Conservation (phyloP, 2,888 invertebrate species). For the Eustalomyia histrio region DNA sequence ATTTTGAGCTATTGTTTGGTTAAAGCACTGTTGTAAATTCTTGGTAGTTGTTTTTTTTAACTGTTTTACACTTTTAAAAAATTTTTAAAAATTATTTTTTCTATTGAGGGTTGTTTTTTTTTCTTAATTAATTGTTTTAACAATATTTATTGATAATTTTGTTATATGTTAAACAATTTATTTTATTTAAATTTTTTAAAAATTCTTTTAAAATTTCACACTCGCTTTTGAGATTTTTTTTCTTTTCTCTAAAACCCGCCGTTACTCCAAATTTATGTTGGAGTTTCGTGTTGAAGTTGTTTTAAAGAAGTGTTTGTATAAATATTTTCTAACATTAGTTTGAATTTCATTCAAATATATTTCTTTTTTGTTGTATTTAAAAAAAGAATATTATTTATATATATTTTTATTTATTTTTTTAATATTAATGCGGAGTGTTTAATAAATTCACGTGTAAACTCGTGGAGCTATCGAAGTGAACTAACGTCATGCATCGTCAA, state of each 20-base stretch:
- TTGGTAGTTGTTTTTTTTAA: too few relatives aligned
- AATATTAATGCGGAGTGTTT: constrained; percentile 67
- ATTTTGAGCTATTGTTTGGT: not conserved
- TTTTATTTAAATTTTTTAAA: not conserved
- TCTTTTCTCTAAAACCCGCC: constrained; percentile 17
- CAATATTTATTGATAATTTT: constrained; percentile 28
- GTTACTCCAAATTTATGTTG: constrained; percentile 14
- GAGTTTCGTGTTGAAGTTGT: constrained; percentile 40
- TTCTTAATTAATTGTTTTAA: constrained; percentile 25
- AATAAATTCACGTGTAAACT: constrained; percentile 79
- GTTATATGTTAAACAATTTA: constrained; percentile 32
- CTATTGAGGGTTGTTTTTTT: constrained; percentile 3
- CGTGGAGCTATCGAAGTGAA: constrained; percentile 80
- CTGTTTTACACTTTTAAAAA: not conserved
- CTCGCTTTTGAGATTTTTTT: constrained; percentile 23
- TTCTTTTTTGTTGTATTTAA: constrained; percentile 18
- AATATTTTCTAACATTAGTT: constrained; percentile 12
- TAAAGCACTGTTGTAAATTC: not conserved
- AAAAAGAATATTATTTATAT: not conserved
- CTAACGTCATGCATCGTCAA: constrained; percentile 79
- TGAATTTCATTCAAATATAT: constrained; percentile 8
- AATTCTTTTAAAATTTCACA: constrained; percentile 1
- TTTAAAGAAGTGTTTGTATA: constrained; percentile 38
- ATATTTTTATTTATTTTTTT: constrained; percentile 48
- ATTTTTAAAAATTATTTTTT: constrained; percentile 17